Conservation (phyloP, 1,140 invertebrate genomes). For the Bombus balteatus region DNA sequence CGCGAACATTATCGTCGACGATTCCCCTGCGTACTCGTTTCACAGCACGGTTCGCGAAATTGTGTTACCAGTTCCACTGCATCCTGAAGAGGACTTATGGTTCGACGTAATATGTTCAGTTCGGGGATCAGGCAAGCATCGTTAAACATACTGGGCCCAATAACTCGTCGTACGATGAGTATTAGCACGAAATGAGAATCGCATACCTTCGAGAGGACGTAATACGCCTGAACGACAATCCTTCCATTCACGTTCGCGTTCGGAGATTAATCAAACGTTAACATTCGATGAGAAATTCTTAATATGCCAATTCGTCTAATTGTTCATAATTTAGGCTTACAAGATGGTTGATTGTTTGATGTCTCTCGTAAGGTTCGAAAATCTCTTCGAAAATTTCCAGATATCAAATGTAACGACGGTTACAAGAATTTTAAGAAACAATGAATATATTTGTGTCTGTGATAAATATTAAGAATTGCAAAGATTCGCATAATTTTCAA, state of each 20-base stretch:
- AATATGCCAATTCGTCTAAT: background rate
- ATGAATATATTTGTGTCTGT: no score
- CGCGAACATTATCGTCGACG: slow-evolving; percentile 6
- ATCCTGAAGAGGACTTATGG: slow-evolving; percentile 23
- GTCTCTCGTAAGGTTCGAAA: no score
- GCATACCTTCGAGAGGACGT: background rate
- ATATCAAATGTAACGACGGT: no score
- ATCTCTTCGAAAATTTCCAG: no score
- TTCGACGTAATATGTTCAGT: slow-evolving; percentile 20
- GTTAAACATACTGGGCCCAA: slow-evolving; percentile 11
- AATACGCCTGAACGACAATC: background rate
- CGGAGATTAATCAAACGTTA: background rate
- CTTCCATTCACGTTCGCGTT: background rate
- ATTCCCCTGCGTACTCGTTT: slow-evolving; percentile 19
- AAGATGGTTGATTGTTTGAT: no score
- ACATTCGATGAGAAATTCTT: background rate
- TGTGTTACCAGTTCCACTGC: slow-evolving; percentile 24
- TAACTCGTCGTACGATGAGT: slow-evolving; percentile 19
- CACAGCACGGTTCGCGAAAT: slow-evolving; percentile 12
- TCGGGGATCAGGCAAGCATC: slow-evolving; percentile 13
- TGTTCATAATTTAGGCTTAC: background rate
- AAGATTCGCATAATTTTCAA: no score
- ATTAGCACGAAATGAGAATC: slow-evolving; percentile 24
- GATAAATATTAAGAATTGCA: no score
- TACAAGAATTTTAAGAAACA: no score